These are phyloP conservation scores for Datnioides undecimradiatus DNA, from an alignment of 2,113 vertebrate genomes.

Conservation along the genomic window DNA sequence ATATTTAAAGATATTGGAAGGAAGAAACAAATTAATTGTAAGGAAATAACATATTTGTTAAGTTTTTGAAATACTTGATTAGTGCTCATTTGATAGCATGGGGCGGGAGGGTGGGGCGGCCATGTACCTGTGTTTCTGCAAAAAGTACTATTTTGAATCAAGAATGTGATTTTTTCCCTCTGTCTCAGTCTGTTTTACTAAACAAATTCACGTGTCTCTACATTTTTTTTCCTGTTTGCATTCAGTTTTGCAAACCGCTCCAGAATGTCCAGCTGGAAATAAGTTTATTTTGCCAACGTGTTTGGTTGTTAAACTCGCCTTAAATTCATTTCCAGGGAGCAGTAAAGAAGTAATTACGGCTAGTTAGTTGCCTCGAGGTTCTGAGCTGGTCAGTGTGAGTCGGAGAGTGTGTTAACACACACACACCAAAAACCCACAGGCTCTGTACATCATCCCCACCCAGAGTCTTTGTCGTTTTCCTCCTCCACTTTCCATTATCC, in stretches of 20 bases:
- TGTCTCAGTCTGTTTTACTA: neutral
- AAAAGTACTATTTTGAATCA: neutral
- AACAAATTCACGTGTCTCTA: neutral
- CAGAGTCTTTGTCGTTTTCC: slow-evolving; percentile 76
- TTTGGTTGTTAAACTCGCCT: slow-evolving; percentile 26
- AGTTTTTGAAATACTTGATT: no score
- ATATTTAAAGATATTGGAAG: neutral
- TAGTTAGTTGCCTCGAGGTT: slow-evolving; percentile 30
- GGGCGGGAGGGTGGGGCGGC: no score
- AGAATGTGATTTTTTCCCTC: no score
- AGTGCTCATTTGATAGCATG: neutral
- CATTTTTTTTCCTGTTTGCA: neutral
- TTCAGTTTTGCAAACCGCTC: slow-evolving; percentile 12
- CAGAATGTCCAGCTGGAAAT: slow-evolving; percentile 24
- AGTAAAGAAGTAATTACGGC: slow-evolving; percentile 22
- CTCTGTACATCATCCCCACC: slow-evolving; percentile 62
- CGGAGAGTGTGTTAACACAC: slow-evolving; percentile 48
- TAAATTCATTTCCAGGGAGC: slow-evolving; percentile 36
- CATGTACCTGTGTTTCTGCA: neutral
- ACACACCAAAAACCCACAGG: slow-evolving; percentile 57
- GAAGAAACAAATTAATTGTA: no score
- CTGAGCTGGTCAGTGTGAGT: slow-evolving; percentile 53
- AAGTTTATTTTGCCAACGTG: slow-evolving; percentile 28
- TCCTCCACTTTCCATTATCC: slow-evolving; percentile 75
- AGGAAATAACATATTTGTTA: no score